Conservation (phyloP, 2,113 vertebrate genomes). For the Grallaria varia region DNA sequence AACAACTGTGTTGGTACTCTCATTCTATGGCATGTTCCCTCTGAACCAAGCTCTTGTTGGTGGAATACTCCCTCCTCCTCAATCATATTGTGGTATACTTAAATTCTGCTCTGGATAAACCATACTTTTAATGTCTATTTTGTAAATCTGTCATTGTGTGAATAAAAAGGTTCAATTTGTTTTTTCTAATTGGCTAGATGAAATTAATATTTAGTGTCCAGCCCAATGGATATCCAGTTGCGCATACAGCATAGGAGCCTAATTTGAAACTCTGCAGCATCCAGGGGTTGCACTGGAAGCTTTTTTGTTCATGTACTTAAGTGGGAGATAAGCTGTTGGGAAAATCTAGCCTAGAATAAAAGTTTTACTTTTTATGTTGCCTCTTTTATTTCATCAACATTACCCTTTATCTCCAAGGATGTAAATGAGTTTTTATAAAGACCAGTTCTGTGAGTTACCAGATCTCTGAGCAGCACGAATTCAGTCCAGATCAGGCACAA, state of each 20-base stretch:
- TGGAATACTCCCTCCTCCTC: neutral
- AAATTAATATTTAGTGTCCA: neutral
- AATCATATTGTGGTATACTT: neutral
- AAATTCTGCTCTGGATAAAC: neutral
- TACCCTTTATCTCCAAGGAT: neutral
- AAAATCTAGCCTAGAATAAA: neutral
- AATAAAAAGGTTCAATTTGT: neutral
- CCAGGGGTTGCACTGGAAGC: neutral
- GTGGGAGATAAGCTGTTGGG: neutral
- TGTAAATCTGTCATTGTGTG: neutral
- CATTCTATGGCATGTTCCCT: rapidly evolving
- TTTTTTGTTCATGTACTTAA: neutral
- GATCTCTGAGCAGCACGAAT: neutral
- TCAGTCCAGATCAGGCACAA: neutral
- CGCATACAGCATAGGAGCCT: neutral
- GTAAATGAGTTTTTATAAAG: neutral
- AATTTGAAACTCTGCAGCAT: neutral
- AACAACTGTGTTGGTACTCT: neutral
- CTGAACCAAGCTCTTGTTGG: neutral
- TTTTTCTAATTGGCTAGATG: neutral
- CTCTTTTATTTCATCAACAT: neutral
- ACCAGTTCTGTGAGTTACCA: neutral
- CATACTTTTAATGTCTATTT: neutral
- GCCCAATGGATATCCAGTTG: neutral
- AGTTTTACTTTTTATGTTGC: neutral